phyloP scores from a whole-genome alignment of 2,888 invertebrate species.

The Lycocerus yunnanus region DNA sequence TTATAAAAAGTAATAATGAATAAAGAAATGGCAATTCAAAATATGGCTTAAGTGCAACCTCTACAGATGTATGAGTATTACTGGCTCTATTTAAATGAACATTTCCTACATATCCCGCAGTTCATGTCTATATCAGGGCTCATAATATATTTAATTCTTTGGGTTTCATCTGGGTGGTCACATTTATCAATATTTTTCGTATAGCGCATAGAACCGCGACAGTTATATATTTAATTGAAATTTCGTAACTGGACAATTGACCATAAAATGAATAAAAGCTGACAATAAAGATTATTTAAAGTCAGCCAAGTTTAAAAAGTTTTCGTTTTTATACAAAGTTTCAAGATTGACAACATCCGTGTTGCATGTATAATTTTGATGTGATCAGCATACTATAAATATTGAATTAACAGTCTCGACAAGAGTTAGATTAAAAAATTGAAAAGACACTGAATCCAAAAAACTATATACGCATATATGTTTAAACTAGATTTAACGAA shows the following conservation, averaged over 20 bases:
- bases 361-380: neutral
- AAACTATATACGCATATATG: neutral
- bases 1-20: too few species aligned
- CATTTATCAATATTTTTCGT: neutral
- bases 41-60: neutral
- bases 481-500: constrained; percentile 16
- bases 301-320: neutral
- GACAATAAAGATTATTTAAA: neutral
- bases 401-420: neutral
- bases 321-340: neutral
- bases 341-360: neutral
- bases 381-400: neutral
- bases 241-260: neutral
- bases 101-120: neutral
- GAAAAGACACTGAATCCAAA: neutral
- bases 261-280: neutral
- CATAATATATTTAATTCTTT: neutral
- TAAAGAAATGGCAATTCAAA: too few species aligned
- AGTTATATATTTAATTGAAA: neutral
- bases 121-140: neutral
- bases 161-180: neutral
- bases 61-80: neutral
- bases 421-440: neutral
- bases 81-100: neutral
- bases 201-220: neutral